A percentile compares a stretch with the other conserved stretches of the same genome.
These are phyloP conservation scores for Mobula hypostoma DNA, from an alignment of 2,113 vertebrate species.

Conservation along the genomic window DNA sequence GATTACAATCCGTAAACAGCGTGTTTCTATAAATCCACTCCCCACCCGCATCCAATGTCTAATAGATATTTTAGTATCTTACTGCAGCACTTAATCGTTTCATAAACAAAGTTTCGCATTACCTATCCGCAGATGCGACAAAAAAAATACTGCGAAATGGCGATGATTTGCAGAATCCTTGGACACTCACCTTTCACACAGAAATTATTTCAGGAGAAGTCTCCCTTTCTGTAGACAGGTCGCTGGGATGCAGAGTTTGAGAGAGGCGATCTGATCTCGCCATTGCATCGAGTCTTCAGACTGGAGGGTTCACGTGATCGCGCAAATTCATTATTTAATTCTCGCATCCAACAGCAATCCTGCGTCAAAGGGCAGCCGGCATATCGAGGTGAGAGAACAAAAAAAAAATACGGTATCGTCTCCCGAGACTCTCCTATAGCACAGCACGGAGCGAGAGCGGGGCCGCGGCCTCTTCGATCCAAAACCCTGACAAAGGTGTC, in stretches of 20 bases:
- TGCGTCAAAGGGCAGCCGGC: conserved; percentile 3
- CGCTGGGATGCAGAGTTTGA: background rate
- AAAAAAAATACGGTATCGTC: no score
- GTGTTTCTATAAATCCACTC: background rate
- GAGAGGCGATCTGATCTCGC: background rate
- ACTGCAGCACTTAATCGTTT: background rate
- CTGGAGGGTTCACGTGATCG: background rate
- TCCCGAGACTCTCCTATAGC: background rate
- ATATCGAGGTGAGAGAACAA: no score
- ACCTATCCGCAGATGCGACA: background rate
- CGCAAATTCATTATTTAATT: conserved; percentile 24
- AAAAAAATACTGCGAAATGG: background rate
- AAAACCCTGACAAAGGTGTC: background rate
- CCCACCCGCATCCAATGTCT: background rate
- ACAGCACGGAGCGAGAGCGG: background rate
- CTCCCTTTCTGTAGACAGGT: background rate
- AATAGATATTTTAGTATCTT: background rate
- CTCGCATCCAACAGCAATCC: background rate
- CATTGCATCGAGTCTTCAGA: conserved; percentile 7
- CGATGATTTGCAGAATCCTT: background rate
- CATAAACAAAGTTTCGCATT: background rate
- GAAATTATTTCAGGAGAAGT: background rate
- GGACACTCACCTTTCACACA: background rate
- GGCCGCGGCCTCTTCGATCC: background rate
- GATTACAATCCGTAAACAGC: background rate